Percentiles rank a stretch among this genome's conserved stretches.
Conservation (phyloP, 2,113 vertebrate genomes). For the Parotia lawesii region DNA sequence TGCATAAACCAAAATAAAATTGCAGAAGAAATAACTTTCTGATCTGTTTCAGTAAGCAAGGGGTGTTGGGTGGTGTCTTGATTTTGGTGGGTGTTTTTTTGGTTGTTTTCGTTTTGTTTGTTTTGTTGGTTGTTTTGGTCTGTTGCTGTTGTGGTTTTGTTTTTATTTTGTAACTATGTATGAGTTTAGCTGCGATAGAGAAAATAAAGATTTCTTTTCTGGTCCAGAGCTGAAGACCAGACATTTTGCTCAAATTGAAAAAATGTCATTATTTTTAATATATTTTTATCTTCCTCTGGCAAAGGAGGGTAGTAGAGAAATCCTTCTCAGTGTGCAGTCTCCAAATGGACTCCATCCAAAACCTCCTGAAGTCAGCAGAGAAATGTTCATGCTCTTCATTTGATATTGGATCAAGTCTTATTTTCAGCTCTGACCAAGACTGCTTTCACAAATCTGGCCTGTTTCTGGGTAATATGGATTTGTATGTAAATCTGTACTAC, state of each 20-base stretch:
- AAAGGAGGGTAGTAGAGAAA: background rate
- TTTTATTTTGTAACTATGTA: background rate
- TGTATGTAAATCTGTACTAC: background rate
- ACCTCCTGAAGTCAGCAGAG: background rate
- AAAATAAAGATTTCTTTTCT: background rate
- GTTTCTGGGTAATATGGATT: background rate
- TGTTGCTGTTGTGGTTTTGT: background rate
- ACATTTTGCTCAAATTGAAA: background rate
- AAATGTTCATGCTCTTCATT: background rate
- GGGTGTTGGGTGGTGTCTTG: background rate
- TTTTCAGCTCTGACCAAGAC: background rate
- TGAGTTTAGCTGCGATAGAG: background rate
- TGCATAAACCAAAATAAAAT: background rate
- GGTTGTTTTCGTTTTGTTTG: background rate
- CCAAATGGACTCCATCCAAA: background rate
- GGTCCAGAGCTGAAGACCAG: background rate
- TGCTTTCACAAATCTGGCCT: background rate
- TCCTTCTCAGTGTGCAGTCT: background rate
- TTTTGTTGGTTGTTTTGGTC: background rate
- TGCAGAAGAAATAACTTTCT: background rate
- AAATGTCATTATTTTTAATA: background rate
- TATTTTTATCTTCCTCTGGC: background rate
- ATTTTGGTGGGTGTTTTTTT: rapidly evolving
- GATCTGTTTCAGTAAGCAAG: background rate
- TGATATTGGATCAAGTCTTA: background rate